A percentile compares a stretch with the other conserved stretches of the same genome.
Conservation (phyloP, 2,797 vertebrate species). For the Cossypha caffra region DNA sequence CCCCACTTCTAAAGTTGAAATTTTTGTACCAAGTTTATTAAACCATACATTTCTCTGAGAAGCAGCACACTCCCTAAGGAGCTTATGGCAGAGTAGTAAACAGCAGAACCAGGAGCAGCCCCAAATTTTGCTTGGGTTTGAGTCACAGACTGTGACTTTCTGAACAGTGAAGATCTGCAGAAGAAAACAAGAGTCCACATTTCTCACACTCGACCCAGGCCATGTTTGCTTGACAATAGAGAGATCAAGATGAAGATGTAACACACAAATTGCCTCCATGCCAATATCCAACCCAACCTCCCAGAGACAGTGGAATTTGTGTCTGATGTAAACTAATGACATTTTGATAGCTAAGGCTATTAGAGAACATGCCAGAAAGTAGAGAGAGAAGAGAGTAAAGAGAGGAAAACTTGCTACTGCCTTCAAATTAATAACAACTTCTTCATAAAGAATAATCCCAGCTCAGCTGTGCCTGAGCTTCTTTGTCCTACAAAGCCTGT, state of each 20-base stretch:
- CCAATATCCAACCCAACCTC: not conserved
- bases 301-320: not conserved
- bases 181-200: fast-evolving
- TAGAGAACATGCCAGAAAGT: not conserved
- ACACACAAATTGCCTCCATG: not conserved
- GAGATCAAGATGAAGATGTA: not conserved
- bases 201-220: not conserved
- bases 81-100: not conserved
- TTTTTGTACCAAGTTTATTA: not conserved
- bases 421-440: not conserved
- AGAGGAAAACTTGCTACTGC: not conserved
- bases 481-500: not conserved
- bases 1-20: not conserved
- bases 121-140: not conserved
- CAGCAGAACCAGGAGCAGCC: not conserved
- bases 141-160: not conserved
- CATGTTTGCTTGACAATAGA: not conserved
- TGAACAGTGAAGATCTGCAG: fast-evolving
- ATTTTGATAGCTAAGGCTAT: not conserved
- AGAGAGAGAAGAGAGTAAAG: not conserved
- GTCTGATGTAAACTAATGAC: not conserved
- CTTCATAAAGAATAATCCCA: not conserved
- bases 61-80: not conserved
- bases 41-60: not conserved
- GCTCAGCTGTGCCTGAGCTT: not conserved